Base-by-base conservation (phyloP, 2,888 invertebrate species). In the Pardosa pseudoannulata region DNA sequence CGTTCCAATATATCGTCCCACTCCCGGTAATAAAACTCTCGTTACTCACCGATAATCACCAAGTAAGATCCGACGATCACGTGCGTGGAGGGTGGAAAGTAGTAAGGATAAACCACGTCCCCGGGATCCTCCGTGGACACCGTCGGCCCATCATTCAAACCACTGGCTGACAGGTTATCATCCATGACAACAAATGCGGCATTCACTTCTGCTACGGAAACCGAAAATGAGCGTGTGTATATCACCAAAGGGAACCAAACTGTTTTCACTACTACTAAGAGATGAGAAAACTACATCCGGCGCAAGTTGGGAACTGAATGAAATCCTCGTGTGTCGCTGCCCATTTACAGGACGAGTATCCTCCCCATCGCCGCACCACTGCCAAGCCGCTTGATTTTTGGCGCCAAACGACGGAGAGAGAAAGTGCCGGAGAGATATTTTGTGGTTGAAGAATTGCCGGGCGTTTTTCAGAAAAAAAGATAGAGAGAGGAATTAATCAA, bases 61-160 rank as follows among this genome's bases (percentile, higher is more conserved):
- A 85, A 41, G 31, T 85, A 85, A 1, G 72, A 50, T 56, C 85
- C 85, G 32, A 85, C 62, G 31, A 85, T 67, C 56, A 79, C 39
- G 41, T 85, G 78, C 3, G 85, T 85, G 3, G 85, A 72, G 0
- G 78, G 46, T 11, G 85, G 85, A 13, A 85, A 85, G 5, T 28
- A 16, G 46, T 78, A 68, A 6, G 72, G 72, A 46, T 75, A 70
- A 29, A 36, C 11, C 13, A 11, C 28, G 1, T 19, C 28, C 6
- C 36, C 13, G 11, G 65, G 46, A 3, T 68, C 56, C 5, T 56
- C 56, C 2, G 32, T 19, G 6, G 50, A 29, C 64, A 71, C 39
- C 67, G 32, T 31, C 28, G 71, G 19, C 0, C 28, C 41, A 39
- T 65, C 65, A 16, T 23, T 32, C 23, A 62, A 13, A 29, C 16